Base-by-base conservation (phyloP, 1,140 invertebrate genomes). In the Heterodera carotae region DNA sequence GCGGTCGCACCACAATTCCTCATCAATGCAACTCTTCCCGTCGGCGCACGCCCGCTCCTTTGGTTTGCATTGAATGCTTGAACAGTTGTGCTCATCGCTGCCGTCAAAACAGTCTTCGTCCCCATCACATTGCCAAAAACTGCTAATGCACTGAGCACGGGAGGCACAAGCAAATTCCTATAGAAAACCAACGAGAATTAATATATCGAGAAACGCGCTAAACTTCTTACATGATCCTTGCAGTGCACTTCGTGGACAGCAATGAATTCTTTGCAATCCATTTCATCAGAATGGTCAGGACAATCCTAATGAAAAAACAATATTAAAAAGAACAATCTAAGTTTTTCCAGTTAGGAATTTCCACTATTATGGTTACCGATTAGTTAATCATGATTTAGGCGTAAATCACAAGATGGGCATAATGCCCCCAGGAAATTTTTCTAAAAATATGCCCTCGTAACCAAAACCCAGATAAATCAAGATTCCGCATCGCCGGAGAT, bases 11-110 rank as follows among this genome's bases (percentile, higher is more conserved):
- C 92, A 88, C 27, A 90, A 83, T 0, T 88, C 81, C 0, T 87
- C 69, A 0, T 90, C 88, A 25, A 94, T 89, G 83, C 93, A 94
- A 69, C 90, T 90, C 56, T 91, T 90, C 76, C 92, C 92, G 5
- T 88, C 89, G 84, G 92, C 93, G 85, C 90, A 91, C 76, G 89
- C 88, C 74, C 86, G 84, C 43, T 87, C 83, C 8, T 59, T 66
- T 29, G 0, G 31, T 4, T 48, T 31, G 56, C 82, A 83, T 31
- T 64, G 68, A 27, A 33, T 25, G 22, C 10, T 34, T 22, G 29
- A 25, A 36, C 80, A 81, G 36, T 71, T 48, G 22, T 56, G 34
- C 56, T 77, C 74, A 25, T 81, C 70, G 67, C 80, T 79, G 33
- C 74, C 66, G 53, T 81, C 73, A 33, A 77, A 56, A 34, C 80